A percentile compares a stretch with the other conserved stretches of the same genome.
Conservation (phyloP, 2,797 vertebrate species). For the Coccyzus lansbergi region DNA sequence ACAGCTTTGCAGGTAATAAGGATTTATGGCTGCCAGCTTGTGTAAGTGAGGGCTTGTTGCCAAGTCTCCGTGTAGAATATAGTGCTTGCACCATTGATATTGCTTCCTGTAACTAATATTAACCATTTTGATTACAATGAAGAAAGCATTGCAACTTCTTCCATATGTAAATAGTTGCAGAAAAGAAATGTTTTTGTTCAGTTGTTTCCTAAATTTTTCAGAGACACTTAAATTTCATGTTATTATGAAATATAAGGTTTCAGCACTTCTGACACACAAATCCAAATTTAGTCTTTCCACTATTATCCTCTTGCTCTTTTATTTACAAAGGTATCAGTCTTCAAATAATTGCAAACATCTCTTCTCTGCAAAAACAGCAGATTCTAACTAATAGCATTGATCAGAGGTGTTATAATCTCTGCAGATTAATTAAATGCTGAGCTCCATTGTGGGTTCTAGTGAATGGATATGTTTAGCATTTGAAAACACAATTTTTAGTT, state of each 20-base stretch:
- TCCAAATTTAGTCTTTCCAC: neutral
- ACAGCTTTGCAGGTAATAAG: constrained; percentile 32
- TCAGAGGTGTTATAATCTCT: neutral
- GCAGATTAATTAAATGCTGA: neutral
- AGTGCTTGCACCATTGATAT: neutral
- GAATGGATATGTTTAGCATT: neutral
- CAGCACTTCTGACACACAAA: neutral
- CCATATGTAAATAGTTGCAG: neutral
- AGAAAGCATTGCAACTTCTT: neutral
- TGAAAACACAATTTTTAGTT: neutral
- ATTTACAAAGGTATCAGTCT: neutral
- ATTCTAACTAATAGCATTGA: neutral
- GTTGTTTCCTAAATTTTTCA: neutral
- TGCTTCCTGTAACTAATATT: neutral
- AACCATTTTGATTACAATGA: neutral
- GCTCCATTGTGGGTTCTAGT: neutral
- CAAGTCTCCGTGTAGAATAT: neutral
- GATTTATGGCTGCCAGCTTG: constrained; percentile 5
- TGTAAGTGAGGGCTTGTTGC: neutral
- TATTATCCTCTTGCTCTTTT: neutral
- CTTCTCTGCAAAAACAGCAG: neutral
- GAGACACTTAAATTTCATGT: neutral
- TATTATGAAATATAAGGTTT: neutral
- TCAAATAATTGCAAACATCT: neutral
- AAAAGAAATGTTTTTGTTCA: neutral